phyloP scores from a whole-genome alignment of 2,888 invertebrate species.

The Encarsia formosa region DNA sequence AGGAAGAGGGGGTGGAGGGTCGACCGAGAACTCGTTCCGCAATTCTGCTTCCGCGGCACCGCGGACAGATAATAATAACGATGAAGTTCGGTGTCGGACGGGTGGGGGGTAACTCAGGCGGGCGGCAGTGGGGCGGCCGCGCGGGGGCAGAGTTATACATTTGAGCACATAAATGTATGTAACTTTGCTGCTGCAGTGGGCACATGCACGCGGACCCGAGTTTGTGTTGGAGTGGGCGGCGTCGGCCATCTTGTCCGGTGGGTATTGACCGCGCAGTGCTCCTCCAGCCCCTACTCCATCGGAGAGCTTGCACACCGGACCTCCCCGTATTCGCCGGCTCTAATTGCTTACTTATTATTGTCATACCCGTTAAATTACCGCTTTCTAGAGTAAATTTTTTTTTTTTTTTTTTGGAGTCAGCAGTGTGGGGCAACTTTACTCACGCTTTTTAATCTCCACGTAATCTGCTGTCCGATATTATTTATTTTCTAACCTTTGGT shows the following conservation, averaged over 20 bases:
- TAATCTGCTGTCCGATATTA: too few species aligned
- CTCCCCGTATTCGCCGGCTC: too few species aligned
- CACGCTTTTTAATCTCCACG: too few species aligned
- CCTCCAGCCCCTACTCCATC: too few species aligned
- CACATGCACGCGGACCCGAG: neutral
- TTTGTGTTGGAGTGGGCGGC: conserved; percentile 45
- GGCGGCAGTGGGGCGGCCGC: conserved; percentile 35
- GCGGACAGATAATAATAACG: neutral
- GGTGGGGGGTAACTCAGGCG: conserved; percentile 21
- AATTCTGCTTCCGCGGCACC: neutral
- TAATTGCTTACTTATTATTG: too few species aligned
- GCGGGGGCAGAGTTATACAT: conserved; percentile 31
- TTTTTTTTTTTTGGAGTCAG: too few species aligned
- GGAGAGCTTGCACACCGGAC: too few species aligned
- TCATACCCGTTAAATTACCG: too few species aligned
- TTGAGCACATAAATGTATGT: conserved; percentile 53
- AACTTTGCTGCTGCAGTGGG: conserved; percentile 37
- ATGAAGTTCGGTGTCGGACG: conserved; percentile 32
- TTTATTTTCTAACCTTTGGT: too few species aligned
- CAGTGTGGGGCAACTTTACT: too few species aligned
- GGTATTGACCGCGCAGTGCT: conserved; percentile 51
- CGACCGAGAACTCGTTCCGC: conserved; percentile 25
- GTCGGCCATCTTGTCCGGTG: conserved; percentile 54
- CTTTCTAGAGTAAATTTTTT: too few species aligned
- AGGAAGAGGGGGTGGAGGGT: conserved; percentile 35